Conservation (phyloP, 2,888 invertebrate species). For the Scaptomyza parva region DNA sequence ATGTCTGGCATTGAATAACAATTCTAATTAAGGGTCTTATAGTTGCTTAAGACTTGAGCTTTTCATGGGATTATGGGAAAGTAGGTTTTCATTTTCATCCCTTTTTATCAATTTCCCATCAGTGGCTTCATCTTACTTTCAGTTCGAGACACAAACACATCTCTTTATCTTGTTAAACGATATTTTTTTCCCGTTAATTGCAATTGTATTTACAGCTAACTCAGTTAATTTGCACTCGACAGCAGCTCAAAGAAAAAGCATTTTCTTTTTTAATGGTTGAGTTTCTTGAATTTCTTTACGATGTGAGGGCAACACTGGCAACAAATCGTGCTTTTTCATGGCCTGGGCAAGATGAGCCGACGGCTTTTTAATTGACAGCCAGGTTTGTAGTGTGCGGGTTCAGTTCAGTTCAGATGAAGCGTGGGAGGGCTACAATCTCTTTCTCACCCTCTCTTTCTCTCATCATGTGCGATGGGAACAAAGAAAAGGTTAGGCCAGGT, state of each 20-base stretch:
- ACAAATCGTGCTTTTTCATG: conserved; percentile 66
- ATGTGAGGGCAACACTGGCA: conserved; percentile 62
- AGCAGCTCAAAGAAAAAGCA: conserved; percentile 52
- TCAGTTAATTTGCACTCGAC: conserved; percentile 69
- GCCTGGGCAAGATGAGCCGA: conserved; percentile 57
- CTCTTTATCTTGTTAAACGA: conserved; percentile 10
- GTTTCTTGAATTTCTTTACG: too few relatives aligned
- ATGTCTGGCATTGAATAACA: conserved; percentile 9
- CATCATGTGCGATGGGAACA: conserved; percentile 40
- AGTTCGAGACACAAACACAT: conserved; percentile 9
- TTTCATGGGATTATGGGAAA: neutral
- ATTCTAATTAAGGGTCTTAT: neutral
- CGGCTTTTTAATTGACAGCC: conserved; percentile 73
- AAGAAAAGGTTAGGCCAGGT: conserved; percentile 58
- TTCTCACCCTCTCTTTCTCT: neutral
- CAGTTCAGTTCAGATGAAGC: conserved; percentile 27
- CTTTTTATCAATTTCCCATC: conserved; percentile 2
- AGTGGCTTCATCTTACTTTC: conserved; percentile 7
- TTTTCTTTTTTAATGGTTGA: conserved; percentile 13
- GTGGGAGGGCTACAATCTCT: conserved; percentile 45
- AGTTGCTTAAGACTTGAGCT: neutral
- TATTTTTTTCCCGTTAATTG: conserved; percentile 59
- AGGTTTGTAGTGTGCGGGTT: conserved; percentile 33
- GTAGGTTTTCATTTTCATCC: too few relatives aligned
- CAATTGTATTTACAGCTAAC: conserved; percentile 64